phyloP scores from a whole-genome alignment of 2,888 invertebrate genomes.

The Chesias legatella region DNA sequence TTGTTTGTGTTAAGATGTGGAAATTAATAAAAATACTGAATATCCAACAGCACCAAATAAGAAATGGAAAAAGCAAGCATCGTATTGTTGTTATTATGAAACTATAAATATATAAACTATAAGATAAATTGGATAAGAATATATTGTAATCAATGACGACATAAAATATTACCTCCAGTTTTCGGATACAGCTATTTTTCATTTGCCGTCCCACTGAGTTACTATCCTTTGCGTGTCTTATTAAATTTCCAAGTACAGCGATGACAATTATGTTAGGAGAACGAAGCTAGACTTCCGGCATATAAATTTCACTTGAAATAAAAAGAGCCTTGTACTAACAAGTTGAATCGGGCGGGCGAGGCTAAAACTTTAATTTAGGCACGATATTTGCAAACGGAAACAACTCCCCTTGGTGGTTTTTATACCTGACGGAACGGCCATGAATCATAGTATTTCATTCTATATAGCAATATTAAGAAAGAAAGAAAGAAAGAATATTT shows the following conservation, averaged over 20 bases:
- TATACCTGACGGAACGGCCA: conserved; percentile 2
- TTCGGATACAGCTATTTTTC: too few species aligned
- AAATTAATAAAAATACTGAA: too few species aligned
- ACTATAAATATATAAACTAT: too few species aligned
- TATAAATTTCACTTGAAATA: conserved; percentile 26
- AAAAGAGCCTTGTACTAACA: conserved; percentile 40
- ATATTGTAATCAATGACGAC: too few species aligned
- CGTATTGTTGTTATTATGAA: too few species aligned
- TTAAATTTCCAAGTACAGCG: conserved; percentile 5
- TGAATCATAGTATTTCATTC: neutral
- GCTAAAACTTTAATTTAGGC: conserved; percentile 60
- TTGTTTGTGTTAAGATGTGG: neutral
- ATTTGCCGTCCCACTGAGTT: neutral
- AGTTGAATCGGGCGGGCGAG: conserved; percentile 51
- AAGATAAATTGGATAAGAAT: too few species aligned
- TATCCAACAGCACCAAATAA: too few species aligned
- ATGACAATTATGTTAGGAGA: conserved; percentile 12
- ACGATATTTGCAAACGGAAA: conserved; percentile 62
- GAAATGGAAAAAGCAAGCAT: too few species aligned
- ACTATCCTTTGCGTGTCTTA: conserved; percentile 10
- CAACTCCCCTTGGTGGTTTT: conserved; percentile 27
- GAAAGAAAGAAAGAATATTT: too few species aligned
- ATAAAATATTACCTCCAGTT: too few species aligned
- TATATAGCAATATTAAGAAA: too few species aligned
- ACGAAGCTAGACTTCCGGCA: conserved; percentile 12